phyloP scores from a whole-genome alignment of 2,797 vertebrate genomes.

The Podargus strigoides region DNA sequence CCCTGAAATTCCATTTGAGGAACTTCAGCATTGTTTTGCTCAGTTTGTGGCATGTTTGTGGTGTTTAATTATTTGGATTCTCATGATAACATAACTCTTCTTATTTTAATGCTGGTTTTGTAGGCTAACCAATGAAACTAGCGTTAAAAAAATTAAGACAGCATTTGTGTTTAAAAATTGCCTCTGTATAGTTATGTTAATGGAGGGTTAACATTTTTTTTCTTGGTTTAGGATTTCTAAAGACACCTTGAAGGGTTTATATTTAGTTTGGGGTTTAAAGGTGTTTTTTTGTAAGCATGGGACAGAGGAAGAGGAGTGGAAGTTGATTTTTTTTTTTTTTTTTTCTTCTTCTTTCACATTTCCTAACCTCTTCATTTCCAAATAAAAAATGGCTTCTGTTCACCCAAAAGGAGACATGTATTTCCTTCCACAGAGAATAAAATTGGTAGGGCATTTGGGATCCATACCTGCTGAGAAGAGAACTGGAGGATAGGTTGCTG shows the following conservation, averaged over 20 bases:
- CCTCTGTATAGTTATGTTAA: rapidly evolving
- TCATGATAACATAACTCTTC: background rate
- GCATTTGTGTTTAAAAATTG: background rate
- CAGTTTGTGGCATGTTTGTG: background rate
- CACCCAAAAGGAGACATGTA: background rate
- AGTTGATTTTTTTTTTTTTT: background rate
- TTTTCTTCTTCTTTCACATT: background rate
- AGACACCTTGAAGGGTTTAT: background rate
- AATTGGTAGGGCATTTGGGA: background rate
- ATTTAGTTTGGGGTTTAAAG: background rate
- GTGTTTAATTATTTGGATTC: background rate
- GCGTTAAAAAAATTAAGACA: background rate
- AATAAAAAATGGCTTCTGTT: background rate
- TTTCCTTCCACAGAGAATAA: background rate
- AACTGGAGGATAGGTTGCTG: background rate
- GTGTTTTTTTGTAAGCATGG: background rate
- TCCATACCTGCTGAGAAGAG: background rate
- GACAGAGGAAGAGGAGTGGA: background rate
- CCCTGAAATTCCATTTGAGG: background rate
- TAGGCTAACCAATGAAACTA: background rate
- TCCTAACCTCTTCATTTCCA: background rate
- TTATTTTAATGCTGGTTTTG: background rate
- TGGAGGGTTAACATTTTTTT: background rate
- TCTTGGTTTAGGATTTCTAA: background rate
- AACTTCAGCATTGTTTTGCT: background rate